Conservation (phyloP, 1,140 invertebrate genomes). For the Bombus confusus region DNA sequence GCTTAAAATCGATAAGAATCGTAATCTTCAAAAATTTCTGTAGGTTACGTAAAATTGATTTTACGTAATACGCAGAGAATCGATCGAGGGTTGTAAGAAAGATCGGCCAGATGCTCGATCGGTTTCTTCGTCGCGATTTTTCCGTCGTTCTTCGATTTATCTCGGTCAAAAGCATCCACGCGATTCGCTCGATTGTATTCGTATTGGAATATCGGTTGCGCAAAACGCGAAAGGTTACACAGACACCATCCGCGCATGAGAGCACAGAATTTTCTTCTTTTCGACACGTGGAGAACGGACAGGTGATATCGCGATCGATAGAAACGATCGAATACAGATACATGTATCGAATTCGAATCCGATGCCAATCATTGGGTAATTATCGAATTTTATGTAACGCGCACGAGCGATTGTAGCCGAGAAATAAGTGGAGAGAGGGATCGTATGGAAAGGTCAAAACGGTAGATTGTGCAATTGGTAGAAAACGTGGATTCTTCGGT, state of each 20-base stretch:
- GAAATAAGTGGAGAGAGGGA: background rate
- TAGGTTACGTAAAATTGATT: background rate
- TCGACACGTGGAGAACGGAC: background rate
- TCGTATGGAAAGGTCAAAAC: background rate
- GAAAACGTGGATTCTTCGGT: background rate
- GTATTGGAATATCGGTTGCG: conserved; percentile 64
- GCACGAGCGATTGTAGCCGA: background rate
- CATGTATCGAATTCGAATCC: too few relatives aligned
- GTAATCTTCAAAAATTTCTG: background rate
- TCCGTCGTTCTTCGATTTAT: conserved; percentile 26
- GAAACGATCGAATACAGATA: too few relatives aligned
- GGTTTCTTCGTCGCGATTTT: conserved; percentile 6
- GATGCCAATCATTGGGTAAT: background rate
- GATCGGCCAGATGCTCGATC: background rate
- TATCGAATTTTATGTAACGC: background rate
- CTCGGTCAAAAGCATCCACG: conserved; percentile 48
- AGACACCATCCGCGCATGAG: conserved; percentile 36
- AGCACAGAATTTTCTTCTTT: conserved; percentile 12
- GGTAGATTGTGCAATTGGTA: background rate
- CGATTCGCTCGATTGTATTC: conserved; percentile 48
- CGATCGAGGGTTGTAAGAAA: background rate
- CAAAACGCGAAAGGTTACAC: conserved; percentile 65
- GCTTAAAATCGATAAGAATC: background rate
- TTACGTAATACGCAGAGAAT: background rate
- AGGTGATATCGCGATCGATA: background rate